A percentile compares a stretch with the other conserved stretches of the same genome.
Evolutionary conservation across 2,888 invertebrate genomes (phyloP).

Genomic region (Mythimna ferrago): DNA sequence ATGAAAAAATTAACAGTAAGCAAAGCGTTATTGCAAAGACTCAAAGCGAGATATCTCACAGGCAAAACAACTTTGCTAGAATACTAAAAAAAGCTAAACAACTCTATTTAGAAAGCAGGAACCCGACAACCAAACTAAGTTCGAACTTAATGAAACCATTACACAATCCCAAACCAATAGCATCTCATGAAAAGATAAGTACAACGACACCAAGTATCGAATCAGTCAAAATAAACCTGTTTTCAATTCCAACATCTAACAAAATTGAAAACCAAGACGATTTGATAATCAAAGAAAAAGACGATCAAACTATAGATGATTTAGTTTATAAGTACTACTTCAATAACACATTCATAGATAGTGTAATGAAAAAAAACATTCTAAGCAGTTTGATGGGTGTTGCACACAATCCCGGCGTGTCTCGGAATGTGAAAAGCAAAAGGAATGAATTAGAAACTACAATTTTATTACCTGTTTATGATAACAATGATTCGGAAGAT

Average conservation of each 20-base stretch:
- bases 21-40: slow-evolving; percentile 83
- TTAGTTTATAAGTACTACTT: slow-evolving; percentile 87
- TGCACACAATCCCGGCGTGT: slow-evolving; percentile 62
- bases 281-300: slow-evolving; percentile 83
- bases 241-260: slow-evolving; percentile 75
- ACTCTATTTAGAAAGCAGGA: slow-evolving; percentile 71
- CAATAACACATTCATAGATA: slow-evolving; percentile 86
- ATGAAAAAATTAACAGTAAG: slow-evolving; percentile 83
- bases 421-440: slow-evolving; percentile 74
- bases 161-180: neutral
- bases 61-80: slow-evolving; percentile 83
- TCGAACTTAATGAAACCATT: slow-evolving; percentile 49
- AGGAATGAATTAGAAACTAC: slow-evolving; percentile 76
- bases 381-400: slow-evolving; percentile 70
- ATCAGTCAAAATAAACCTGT: slow-evolving; percentile 83
- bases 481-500: slow-evolving; percentile 52
- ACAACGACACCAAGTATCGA: slow-evolving; percentile 70
- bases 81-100: slow-evolving; percentile 84
- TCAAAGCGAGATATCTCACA: slow-evolving; percentile 83
- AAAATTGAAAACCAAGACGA: slow-evolving; percentile 79
- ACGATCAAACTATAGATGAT: slow-evolving; percentile 82
- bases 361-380: slow-evolving; percentile 80
- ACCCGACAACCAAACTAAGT: slow-evolving; percentile 46
- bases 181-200: slow-evolving; percentile 35
- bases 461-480: slow-evolving; percentile 74